Base-by-base conservation (phyloP, 2,797 vertebrate genomes). In the Girardinus metallicus region DNA sequence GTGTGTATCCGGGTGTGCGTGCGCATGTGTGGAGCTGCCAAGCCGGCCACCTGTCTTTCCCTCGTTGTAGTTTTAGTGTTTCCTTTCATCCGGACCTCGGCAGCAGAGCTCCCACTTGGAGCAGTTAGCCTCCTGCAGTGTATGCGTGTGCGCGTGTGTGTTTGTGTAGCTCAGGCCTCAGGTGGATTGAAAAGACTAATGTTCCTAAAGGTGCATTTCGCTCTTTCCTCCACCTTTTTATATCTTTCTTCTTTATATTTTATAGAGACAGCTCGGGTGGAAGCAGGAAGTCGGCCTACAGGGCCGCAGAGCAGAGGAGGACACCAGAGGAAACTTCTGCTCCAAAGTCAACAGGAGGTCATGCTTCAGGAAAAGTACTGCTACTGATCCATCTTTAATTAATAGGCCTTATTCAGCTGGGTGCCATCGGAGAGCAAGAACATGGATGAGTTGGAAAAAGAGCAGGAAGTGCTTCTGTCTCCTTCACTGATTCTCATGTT, bases 31-130 rank as follows among this genome's bases (percentile, higher is more conserved):
- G 76, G 76, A 87, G 88, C 92, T 88, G 94, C 95, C 95, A 85
- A 95, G 92, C 91, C 88, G 88, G 91, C 96, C 93, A 90, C 94
- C 93, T 93, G 86, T 94, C 91, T 77, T 94, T 93, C 89, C 85
- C 93, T 95, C 87, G 94, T 95, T 93, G 94, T 95, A 94, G 94
- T 94, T 95, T 95, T 95, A 92, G 94, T 94, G 93, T 94, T 94
- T 94, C 93, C 95, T 95, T 95, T 95, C 93, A 95, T 94, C 94
- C 88, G 82, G 92, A 90, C 89, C 91, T 92, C 91, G 66, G 93
- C 94, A 95, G 90, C 93, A 92, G 91, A 94, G 93, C 93, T 94
- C 94, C 94, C 94, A 93, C 92, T 94, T 89, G 91, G 93, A 92
- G 93, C 90, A 92, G 90, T 92, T 91, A 91, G 91, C 90, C 94